Percentiles rank a stretch among this genome's conserved stretches.
Evolutionary conservation across 2,113 vertebrate species (phyloP).

Genomic region (Thalassarche chlororhynchos): DNA sequence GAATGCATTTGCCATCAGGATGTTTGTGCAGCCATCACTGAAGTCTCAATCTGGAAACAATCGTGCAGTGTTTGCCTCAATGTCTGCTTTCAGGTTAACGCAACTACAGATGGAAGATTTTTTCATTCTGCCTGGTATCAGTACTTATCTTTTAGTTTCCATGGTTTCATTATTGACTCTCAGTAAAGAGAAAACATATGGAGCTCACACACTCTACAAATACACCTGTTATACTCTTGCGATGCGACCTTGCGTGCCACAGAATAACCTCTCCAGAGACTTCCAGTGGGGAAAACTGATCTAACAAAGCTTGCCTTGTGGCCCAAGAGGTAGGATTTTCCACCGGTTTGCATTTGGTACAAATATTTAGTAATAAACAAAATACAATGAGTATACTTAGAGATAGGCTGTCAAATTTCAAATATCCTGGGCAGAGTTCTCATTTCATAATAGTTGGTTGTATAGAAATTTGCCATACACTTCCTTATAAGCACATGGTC

Average conservation of each 20-base stretch:
- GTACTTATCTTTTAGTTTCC: slow-evolving; percentile 36
- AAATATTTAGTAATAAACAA: neutral
- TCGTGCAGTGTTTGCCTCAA: neutral
- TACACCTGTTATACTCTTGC: slow-evolving; percentile 2
- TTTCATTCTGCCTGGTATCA: neutral
- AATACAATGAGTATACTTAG: neutral
- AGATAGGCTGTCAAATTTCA: neutral
- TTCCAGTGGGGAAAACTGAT: neutral
- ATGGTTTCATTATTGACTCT: slow-evolving; percentile 52
- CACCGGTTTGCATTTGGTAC: neutral
- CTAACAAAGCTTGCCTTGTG: neutral
- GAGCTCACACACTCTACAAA: neutral
- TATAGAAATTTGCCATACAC: neutral
- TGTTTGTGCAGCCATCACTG: neutral
- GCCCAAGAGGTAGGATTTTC: neutral
- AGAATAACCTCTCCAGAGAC: neutral
- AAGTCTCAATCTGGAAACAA: neutral
- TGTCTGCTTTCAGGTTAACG: slow-evolving; percentile 13
- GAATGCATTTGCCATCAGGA: neutral
- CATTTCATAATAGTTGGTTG: neutral
- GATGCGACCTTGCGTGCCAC: neutral
- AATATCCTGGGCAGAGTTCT: neutral
- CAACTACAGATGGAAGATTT: slow-evolving; percentile 7
- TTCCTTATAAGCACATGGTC: neutral
- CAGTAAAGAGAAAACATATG: slow-evolving; percentile 16